Base-by-base conservation (phyloP, 2,113 vertebrate species). In the Thamnaconus septentrionalis region DNA sequence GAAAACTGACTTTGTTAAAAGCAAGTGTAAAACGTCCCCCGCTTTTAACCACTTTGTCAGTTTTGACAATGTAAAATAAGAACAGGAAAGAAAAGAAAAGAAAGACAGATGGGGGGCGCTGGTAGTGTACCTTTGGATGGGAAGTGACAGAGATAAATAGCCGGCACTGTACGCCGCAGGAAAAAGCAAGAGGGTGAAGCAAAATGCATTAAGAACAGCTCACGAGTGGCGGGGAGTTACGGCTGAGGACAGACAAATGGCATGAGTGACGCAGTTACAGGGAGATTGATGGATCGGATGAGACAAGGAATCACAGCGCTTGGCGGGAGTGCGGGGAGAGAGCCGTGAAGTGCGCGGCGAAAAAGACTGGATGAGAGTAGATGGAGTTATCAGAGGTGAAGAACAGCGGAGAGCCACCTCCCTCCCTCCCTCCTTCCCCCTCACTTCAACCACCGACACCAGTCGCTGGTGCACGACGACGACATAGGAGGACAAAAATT, bases 111-210 rank as follows among this genome's bases (percentile, higher is more conserved):
- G 52, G 7, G 3, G 52, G 4, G 2, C 52, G 10, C 8, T 39
- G 43, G 3, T n/a, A 57, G 53, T 52, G 49, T 54, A 11, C 62
- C 60, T 59, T 46, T 62, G 61, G 73, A 73, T 53, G 51, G 47
- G 76, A 66, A 66, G 48, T 59, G 80, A 78, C 73, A 68, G 47
- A 74, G 68, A 81, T 42, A 12, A 63, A 86, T 77, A 45, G 69
- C 40, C 31, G 47, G 57, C 40, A 53, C 39, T 67, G 53, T 58
- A 57, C 3, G 1, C 49, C 43, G 43, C 6, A 56, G 41, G 41
- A 18, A 0, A 50, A 51, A 59, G 39, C 10, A 10, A 40, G 47
- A 10, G 53, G 55, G 63, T 31, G 60, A 75, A 48, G 67, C 44
- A 55, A 68, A 78, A 74, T 57, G 48, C 10, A 62, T 69, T 75